Evolutionary conservation across 2,113 vertebrate genomes (phyloP).

Genomic region (Gopherus evgoodei): DNA sequence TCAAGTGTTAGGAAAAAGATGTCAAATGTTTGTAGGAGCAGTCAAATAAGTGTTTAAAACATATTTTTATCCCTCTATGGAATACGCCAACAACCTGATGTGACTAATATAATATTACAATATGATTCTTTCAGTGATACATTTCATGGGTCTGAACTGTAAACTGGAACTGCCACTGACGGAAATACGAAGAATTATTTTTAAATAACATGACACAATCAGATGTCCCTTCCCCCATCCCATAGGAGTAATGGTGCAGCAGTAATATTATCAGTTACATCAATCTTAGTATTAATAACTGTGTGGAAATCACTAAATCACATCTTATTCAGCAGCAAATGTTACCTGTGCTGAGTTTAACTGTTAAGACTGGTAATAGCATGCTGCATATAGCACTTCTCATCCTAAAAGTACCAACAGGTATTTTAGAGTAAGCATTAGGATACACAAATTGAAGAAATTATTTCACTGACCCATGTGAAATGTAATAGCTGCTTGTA

Average conservation of each 20-base stretch:
- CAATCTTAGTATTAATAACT: neutral
- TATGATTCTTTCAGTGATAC: neutral
- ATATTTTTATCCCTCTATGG: neutral
- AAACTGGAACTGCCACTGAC: neutral
- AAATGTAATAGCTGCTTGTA: neutral
- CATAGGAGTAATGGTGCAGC: neutral
- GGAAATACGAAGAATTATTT: neutral
- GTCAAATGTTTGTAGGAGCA: neutral
- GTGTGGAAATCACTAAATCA: neutral
- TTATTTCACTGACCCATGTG: neutral
- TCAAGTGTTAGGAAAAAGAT: neutral
- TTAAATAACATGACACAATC: neutral
- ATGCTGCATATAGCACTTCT: neutral
- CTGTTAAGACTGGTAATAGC: neutral
- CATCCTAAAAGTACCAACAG: neutral
- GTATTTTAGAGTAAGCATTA: conserved; percentile 8
- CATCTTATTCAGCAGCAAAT: neutral
- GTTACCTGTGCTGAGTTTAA: neutral
- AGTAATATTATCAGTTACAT: neutral
- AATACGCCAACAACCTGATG: neutral
- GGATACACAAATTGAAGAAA: neutral
- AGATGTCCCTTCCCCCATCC: neutral
- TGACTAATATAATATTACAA: neutral
- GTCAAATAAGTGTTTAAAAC: neutral
- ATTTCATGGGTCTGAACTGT: neutral